Conservation (phyloP, 2,888 invertebrate genomes). For the Spisula solida region DNA sequence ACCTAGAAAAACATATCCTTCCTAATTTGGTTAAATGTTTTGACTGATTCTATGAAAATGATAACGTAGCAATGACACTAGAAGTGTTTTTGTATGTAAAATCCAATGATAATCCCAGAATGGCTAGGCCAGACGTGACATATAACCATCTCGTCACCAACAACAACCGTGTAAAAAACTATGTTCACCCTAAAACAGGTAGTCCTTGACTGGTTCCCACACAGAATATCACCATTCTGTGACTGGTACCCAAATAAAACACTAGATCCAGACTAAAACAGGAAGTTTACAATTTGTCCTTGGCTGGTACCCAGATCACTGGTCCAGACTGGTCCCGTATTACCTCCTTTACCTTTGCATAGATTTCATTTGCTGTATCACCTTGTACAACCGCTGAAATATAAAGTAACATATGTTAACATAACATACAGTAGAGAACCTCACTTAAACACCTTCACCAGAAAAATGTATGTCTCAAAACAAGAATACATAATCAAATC, state of each 20-base stretch:
- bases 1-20: background rate
- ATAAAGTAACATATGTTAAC: background rate
- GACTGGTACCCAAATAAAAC: slow-evolving; percentile 29
- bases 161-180: slow-evolving; percentile 2
- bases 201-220: background rate
- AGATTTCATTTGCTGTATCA: slow-evolving; percentile 99
- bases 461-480: too few species aligned
- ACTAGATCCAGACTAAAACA: slow-evolving; percentile 6
- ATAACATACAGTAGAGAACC: background rate
- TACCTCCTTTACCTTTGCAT: slow-evolving; percentile 97
- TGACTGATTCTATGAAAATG: background rate
- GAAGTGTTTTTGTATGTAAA: background rate
- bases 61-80: background rate
- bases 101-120: background rate
- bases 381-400: slow-evolving; percentile 96
- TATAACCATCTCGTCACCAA: slow-evolving; percentile 9
- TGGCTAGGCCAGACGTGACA: slow-evolving; percentile 19
- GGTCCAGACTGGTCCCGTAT: slow-evolving; percentile 98
- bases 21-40: background rate
- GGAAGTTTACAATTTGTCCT: slow-evolving; percentile 89
- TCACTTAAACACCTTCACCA: too few species aligned
- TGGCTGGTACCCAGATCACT: slow-evolving; percentile 98
- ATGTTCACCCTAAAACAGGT: background rate
- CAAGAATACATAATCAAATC: too few species aligned
- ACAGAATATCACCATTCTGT: background rate